Conservation (phyloP, 2,888 invertebrate species). For the Stomorhina lunata region DNA sequence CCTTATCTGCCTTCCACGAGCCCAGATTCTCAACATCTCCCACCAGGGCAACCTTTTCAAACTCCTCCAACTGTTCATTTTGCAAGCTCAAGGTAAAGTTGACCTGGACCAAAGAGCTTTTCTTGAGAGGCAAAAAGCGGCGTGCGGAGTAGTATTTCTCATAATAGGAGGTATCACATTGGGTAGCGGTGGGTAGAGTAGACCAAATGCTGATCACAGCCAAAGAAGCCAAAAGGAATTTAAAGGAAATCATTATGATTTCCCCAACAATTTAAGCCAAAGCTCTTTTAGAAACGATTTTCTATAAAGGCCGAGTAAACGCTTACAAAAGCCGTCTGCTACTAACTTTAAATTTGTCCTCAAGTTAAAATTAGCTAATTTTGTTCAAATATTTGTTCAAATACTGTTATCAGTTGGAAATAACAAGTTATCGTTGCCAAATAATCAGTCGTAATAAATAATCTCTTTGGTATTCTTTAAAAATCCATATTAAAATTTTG, state of each 20-base stretch:
- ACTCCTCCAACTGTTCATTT: slow-evolving; percentile 79
- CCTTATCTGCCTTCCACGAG: slow-evolving; percentile 84
- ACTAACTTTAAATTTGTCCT: background rate
- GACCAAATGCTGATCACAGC: slow-evolving; percentile 70
- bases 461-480: background rate
- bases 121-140: slow-evolving; percentile 72
- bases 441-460: background rate
- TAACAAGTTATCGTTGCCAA: background rate
- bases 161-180: slow-evolving; percentile 76
- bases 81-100: slow-evolving; percentile 74
- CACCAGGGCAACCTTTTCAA: slow-evolving; percentile 85
- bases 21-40: slow-evolving; percentile 86
- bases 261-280: background rate
- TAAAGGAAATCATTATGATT: slow-evolving; percentile 60
- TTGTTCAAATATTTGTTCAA: background rate
- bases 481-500: background rate
- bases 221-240: slow-evolving; percentile 66
- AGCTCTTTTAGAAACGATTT: too few species aligned
- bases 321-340: too few species aligned
- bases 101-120: slow-evolving; percentile 68
- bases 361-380: background rate
- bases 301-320: too few species aligned
- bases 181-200: slow-evolving; percentile 71
- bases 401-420: background rate
- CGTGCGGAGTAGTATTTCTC: slow-evolving; percentile 76